Percentiles rank a stretch among this genome's conserved stretches.
Conservation (phyloP, 92 coral and sea anemone species). For the Palythoa caribaeorum region DNA sequence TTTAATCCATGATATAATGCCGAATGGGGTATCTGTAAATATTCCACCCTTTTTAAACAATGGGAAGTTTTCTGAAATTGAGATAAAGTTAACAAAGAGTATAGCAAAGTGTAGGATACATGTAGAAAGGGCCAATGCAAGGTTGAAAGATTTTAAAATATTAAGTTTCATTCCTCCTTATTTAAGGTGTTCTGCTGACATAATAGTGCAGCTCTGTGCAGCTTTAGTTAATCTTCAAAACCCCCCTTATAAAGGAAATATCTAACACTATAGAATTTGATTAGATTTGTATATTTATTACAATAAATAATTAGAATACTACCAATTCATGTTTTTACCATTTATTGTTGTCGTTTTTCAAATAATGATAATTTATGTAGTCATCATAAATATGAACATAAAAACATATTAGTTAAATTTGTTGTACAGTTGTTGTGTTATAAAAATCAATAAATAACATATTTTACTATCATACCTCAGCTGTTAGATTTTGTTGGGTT, state of each 20-base stretch:
- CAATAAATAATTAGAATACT: not conserved
- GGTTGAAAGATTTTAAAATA: not conserved
- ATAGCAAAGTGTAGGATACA: not conserved
- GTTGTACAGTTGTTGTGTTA: not conserved
- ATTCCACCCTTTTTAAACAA: not conserved
- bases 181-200: not conserved
- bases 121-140: too few relatives aligned
- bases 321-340: not conserved
- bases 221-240: not conserved
- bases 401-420: not conserved
- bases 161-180: not conserved
- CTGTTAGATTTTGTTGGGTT: not conserved
- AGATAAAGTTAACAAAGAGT: not conserved
- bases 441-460: too few relatives aligned
- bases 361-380: not conserved
- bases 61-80: not conserved
- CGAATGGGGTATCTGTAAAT: not conserved
- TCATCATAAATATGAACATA: not conserved
- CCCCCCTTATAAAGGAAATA: conserved; percentile 1
- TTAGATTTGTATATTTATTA: conserved; percentile 9
- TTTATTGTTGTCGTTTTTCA: not conserved
- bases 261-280: conserved; percentile 5
- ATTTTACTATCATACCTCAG: not conserved
- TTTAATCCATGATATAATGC: not conserved
- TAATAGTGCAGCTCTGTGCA: not conserved